Base-by-base conservation (phyloP, 2,797 vertebrate species). In the Myripristis murdjan region DNA sequence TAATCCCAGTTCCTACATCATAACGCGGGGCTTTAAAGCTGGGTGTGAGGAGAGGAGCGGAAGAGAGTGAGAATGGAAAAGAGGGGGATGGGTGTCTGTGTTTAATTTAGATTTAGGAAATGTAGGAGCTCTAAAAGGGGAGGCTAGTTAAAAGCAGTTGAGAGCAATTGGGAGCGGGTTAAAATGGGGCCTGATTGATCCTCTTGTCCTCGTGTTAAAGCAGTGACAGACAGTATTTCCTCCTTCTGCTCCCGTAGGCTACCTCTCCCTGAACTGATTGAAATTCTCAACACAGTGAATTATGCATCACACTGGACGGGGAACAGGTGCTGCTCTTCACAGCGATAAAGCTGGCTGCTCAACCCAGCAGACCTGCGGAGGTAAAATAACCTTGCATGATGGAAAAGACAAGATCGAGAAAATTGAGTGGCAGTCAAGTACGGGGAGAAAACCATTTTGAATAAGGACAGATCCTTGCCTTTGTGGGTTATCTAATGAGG, bases 401-500 rank as follows among this genome's bases (percentile, higher is more conserved):
- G 37, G 20, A 31, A 15, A 64, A 67, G 78, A 72, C 6, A 28
- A 77, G 61, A 75, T 24, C 24, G 48, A 51, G 55, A n/a, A 70
- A 73, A 72, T 51, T 20, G 56, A 48, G 61, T 67, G 60, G 65
- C 46, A 46, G 74, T 53, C 20, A 3, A 56, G 18, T 20, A 51
- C 72, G 43, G 5, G 65, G 33, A 43, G 63, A 75, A 81, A 47
- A 54, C 77, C 64, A 61, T 73, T 72, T 70, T 35, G 68, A 75
- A 85, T 79, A 66, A 75, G 79, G 80, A 77, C 41, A 53, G 72
- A 78, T 65, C 56, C 51, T 70, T 26, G 66, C 69, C 79, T 83
- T 87, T 87, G 87, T 83, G 73, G 79, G 83, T 79, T 76, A 89
- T 84, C 87, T 91, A 90, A 90, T 87, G 89, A 90, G 79, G 79